Conservation (phyloP, 2,797 vertebrate genomes). For the Gobio occitaniae region DNA sequence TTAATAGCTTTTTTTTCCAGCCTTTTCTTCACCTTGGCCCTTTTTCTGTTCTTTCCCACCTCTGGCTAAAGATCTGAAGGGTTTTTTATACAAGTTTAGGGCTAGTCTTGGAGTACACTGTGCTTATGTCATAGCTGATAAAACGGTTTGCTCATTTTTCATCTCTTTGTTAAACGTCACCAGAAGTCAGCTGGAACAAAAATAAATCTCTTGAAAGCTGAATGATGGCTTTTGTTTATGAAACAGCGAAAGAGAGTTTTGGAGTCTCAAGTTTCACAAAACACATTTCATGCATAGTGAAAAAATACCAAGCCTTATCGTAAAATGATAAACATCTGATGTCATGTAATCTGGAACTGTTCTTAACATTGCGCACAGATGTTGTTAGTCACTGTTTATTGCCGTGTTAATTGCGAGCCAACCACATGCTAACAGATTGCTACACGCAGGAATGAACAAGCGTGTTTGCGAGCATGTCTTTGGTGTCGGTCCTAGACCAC, state of each 20-base stretch:
- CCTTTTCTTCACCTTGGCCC: not conserved
- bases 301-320: slow-evolving; percentile 44
- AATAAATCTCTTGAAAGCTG: slow-evolving; percentile 23
- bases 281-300: slow-evolving; percentile 26
- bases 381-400: slow-evolving; percentile 60
- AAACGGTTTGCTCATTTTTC: slow-evolving; percentile 30
- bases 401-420: slow-evolving; percentile 52
- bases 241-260: slow-evolving; percentile 13
- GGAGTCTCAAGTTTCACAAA: slow-evolving; percentile 27
- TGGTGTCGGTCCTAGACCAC: slow-evolving; percentile 47
- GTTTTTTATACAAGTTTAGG: slow-evolving; percentile 42
- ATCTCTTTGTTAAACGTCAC: slow-evolving; percentile 31
- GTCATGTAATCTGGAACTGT: slow-evolving; percentile 50
- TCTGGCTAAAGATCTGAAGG: slow-evolving; percentile 48
- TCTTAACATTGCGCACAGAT: slow-evolving; percentile 55
- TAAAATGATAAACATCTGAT: slow-evolving; percentile 60
- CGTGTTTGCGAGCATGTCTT: slow-evolving; percentile 35
- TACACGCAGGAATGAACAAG: slow-evolving; percentile 40
- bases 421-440: slow-evolving; percentile 58
- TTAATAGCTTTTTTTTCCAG: not conserved
- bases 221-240: slow-evolving; percentile 37
- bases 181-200: slow-evolving; percentile 22
- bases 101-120: slow-evolving; percentile 44
- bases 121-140: slow-evolving; percentile 55
- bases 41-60: slow-evolving; percentile 15